Evolutionary conservation across 2,888 invertebrate species (phyloP).

Genomic region (Crocallis elinguaria): DNA sequence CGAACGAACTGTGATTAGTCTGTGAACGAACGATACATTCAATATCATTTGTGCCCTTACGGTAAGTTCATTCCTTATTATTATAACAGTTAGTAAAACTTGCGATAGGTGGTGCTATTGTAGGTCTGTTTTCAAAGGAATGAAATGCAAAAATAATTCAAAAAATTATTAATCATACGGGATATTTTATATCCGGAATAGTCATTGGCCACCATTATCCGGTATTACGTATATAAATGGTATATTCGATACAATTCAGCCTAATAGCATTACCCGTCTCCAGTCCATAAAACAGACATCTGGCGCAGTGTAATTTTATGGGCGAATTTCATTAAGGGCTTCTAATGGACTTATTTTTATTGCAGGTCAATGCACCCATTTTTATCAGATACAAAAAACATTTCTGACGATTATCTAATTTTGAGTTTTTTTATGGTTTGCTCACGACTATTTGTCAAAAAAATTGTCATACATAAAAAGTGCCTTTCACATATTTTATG

Average conservation of each 20-base stretch:
- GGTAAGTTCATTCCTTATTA: background rate
- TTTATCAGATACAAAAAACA: background rate
- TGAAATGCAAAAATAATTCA: background rate
- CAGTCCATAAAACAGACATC: constrained; percentile 30
- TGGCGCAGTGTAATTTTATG: constrained; percentile 25
- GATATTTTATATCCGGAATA: background rate
- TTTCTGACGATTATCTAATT: background rate
- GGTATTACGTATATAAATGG: no score
- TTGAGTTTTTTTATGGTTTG: background rate
- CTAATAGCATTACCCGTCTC: constrained; percentile 10
- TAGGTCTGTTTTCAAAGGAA: no score
- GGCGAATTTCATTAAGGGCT: constrained; percentile 26
- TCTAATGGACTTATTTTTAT: constrained; percentile 23
- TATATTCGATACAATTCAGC: constrained; percentile 13
- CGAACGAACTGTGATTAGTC: no score
- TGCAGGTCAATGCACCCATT: constrained; percentile 30
- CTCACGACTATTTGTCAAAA: no score
- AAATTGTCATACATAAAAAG: no score
- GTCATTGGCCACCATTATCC: constrained; percentile 16
- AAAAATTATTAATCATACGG: background rate
- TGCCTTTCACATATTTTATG: no score
- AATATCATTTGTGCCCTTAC: background rate
- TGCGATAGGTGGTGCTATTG: no score
- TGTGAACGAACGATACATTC: background rate
- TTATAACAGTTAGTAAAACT: background rate